Percentiles rank a stretch among this genome's conserved stretches.
These are phyloP conservation scores for Nebria salina DNA, from an alignment of 2,888 invertebrate species.

Conservation along the genomic window DNA sequence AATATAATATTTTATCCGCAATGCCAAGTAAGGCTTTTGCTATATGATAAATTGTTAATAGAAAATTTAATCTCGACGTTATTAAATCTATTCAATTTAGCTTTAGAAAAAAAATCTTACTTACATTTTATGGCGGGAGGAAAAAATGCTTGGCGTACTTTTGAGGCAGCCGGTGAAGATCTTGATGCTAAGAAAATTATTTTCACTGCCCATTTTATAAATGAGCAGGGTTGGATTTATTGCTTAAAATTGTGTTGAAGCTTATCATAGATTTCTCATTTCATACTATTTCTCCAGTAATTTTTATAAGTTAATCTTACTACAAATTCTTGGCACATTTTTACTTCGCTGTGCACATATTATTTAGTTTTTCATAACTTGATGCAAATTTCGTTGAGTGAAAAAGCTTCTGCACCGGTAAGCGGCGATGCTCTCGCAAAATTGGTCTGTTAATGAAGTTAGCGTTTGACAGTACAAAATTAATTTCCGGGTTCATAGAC, in stretches of 20 bases:
- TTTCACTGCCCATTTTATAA: constrained; percentile 22
- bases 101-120: background rate
- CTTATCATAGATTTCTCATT: constrained; percentile 32
- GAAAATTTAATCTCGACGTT: constrained; percentile 17
- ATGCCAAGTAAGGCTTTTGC: background rate
- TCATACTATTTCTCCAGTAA: constrained; percentile 9
- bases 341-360: no score
- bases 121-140: background rate
- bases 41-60: background rate
- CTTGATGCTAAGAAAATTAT: background rate
- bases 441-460: background rate
- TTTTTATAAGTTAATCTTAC: no score
- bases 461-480: constrained; percentile 3
- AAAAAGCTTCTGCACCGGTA: no score
- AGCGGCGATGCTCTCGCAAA: background rate
- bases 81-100: background rate
- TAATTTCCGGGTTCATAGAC: constrained; percentile 1
- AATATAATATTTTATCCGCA: background rate
- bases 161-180: background rate
- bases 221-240: constrained; percentile 35
- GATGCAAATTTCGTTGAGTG: no score
- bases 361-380: no score
- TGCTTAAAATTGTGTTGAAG: constrained; percentile 28
- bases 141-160: constrained; percentile 12
- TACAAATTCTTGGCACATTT: no score